phyloP scores from a whole-genome alignment of 1,140 invertebrate genomes.

The Drosophila serrata region DNA sequence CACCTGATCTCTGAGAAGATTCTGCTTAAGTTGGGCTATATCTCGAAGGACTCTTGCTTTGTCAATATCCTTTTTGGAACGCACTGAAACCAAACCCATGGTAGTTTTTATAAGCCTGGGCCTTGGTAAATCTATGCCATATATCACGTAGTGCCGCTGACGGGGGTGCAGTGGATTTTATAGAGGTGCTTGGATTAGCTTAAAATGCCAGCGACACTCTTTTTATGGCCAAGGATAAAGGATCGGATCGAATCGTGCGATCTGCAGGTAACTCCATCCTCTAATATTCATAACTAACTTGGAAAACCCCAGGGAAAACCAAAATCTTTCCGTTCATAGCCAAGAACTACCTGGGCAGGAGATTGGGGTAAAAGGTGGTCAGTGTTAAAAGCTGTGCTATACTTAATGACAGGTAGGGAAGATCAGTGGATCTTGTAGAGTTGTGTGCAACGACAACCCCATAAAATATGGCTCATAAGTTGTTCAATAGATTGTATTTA shows the following conservation, averaged over 20 bases:
- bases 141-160: conserved; percentile 18
- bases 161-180: conserved; percentile 43
- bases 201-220: conserved; percentile 25
- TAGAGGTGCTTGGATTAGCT: conserved; percentile 60
- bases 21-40: conserved; percentile 1
- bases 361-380: conserved; percentile 13
- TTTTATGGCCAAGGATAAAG: conserved; percentile 48
- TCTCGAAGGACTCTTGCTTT: neutral
- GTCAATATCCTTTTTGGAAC: neutral
- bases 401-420: neutral
- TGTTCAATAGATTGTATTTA: neutral
- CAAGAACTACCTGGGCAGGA: conserved; percentile 43
- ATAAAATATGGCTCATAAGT: neutral
- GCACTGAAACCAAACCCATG: conserved; percentile 4
- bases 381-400: conserved; percentile 2
- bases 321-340: conserved; percentile 62
- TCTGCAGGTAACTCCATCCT: conserved; percentile 47
- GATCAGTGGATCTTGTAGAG: neutral
- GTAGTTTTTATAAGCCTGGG: conserved; percentile 51
- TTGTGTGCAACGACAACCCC: neutral
- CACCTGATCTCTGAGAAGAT: conserved; percentile 8
- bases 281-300: conserved; percentile 63
- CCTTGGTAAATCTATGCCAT: conserved; percentile 22
- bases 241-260: conserved; percentile 12
- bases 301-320: conserved; percentile 81